Percentiles rank a stretch among this genome's conserved stretches.
Evolutionary conservation across 64 coral and sea anemone genomes (phyloP).

Genomic region (Orbicella faveolata): DNA sequence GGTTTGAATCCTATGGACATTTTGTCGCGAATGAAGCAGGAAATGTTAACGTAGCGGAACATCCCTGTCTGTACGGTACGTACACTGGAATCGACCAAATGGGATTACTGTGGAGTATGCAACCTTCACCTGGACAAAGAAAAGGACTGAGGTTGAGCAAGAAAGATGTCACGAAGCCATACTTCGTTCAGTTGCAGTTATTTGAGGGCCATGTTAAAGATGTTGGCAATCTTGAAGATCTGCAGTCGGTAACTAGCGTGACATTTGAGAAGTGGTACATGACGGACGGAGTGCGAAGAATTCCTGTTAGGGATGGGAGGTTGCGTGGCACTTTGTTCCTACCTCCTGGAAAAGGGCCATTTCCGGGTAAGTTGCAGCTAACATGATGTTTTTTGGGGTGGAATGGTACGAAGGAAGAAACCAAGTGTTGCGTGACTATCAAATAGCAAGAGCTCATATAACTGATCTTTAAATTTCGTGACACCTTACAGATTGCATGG

Average conservation of each 20-base stretch:
- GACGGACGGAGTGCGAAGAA: constrained; percentile 50
- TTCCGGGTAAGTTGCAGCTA: constrained; percentile 57
- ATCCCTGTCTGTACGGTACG: constrained; percentile 18
- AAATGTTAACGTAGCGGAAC: constrained; percentile 29
- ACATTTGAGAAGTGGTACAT: constrained; percentile 58
- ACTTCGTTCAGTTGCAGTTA: constrained; percentile 34
- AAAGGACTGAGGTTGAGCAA: constrained; percentile 54
- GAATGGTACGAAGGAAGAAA: no score
- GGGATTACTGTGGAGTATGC: constrained; percentile 70
- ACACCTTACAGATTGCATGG: no score
- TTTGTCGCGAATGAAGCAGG: constrained; percentile 52
- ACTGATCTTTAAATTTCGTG: no score
- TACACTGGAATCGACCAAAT: constrained; percentile 73
- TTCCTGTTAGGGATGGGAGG: constrained; percentile 52
- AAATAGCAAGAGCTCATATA: no score
- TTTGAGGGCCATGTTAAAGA: constrained; percentile 41
- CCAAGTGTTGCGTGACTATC: no score
- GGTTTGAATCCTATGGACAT: constrained; percentile 65
- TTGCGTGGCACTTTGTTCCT: constrained; percentile 66
- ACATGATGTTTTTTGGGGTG: no score
- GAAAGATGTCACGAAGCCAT: constrained; percentile 53
- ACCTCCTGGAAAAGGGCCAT: constrained; percentile 69
- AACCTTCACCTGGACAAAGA: constrained; percentile 33
- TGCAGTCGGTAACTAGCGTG: background rate
- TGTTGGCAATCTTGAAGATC: background rate